A percentile compares a stretch with the other conserved stretches of the same genome.
phyloP scores from a whole-genome alignment of 2,888 invertebrate genomes.

The Heliconius charithonia region DNA sequence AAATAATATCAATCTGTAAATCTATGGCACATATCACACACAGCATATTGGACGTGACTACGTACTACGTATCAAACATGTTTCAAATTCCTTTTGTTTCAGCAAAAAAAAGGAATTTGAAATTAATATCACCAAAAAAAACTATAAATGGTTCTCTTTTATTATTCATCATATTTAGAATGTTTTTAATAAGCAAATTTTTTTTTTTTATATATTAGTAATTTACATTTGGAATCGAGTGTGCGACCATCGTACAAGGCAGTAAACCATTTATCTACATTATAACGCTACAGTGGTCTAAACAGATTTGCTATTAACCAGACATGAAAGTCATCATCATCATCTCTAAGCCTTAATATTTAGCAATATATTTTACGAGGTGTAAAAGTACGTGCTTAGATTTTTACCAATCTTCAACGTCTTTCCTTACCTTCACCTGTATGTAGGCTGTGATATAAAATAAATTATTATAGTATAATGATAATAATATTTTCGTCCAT shows the following conservation, averaged over 20 bases:
- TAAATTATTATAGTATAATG: neutral
- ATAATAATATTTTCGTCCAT: neutral
- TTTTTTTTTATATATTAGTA: no score
- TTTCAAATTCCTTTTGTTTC: no score
- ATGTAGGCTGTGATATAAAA: neutral
- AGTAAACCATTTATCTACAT: neutral
- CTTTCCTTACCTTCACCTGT: neutral
- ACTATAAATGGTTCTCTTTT: no score
- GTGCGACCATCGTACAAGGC: neutral
- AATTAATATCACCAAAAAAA: no score
- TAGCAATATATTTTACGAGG: conserved; percentile 6
- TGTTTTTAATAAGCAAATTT: no score
- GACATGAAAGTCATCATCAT: conserved; percentile 14
- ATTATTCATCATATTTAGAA: no score
- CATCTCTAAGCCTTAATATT: conserved; percentile 15
- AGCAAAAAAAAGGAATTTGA: no score
- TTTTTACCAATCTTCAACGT: neutral
- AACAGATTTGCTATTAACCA: neutral
- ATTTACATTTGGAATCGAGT: no score
- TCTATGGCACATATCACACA: no score
- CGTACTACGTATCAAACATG: no score
- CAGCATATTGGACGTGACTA: no score
- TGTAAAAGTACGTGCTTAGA: conserved; percentile 10
- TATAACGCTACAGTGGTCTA: neutral
- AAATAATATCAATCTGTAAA: no score